phyloP scores from a whole-genome alignment of 2,888 invertebrate species.

The Boloria selene region DNA sequence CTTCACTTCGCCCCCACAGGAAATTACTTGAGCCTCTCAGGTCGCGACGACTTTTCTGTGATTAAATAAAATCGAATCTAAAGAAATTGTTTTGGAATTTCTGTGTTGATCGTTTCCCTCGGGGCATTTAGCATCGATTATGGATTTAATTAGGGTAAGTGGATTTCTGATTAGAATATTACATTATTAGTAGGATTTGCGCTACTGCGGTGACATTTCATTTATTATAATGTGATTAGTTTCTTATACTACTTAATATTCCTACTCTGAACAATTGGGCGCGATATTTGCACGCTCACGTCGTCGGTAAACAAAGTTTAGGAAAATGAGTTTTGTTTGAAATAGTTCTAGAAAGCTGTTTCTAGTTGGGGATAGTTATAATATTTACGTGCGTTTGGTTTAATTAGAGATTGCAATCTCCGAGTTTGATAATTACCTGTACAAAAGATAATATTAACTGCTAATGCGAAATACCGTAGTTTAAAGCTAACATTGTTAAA shows the following conservation, averaged over 20 bases:
- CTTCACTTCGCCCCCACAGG: slow-evolving; percentile 55
- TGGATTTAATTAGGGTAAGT: slow-evolving; percentile 68
- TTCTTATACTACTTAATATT: slow-evolving; percentile 34
- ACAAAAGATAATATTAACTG: slow-evolving; percentile 1
- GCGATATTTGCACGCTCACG: slow-evolving; percentile 34
- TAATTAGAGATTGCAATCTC: slow-evolving; percentile 26
- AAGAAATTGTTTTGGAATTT: slow-evolving; percentile 75
- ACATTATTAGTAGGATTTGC: slow-evolving; percentile 46
- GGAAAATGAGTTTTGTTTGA: slow-evolving; percentile 38
- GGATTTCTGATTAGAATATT: slow-evolving; percentile 67
- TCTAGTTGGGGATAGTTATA: slow-evolving; percentile 29
- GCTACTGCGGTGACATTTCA: slow-evolving; percentile 42
- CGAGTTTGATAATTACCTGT: slow-evolving; percentile 1
- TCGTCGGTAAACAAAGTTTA: slow-evolving; percentile 35
- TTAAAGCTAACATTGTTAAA: too few relatives aligned
- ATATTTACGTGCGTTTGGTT: slow-evolving; percentile 27
- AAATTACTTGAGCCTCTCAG: slow-evolving; percentile 76
- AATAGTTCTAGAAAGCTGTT: slow-evolving; percentile 34
- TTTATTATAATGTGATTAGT: slow-evolving; percentile 42
- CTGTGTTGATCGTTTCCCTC: slow-evolving; percentile 50
- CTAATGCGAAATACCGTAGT: not conserved
- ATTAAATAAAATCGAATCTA: slow-evolving; percentile 76
- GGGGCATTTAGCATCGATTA: slow-evolving; percentile 58
- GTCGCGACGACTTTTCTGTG: slow-evolving; percentile 68
- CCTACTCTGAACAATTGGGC: slow-evolving; percentile 34